Evolutionary conservation across 2,797 vertebrate genomes (phyloP), one percentile per base, ranked within the genome.

Genomic region (Moxostoma hubbsi): DNA sequence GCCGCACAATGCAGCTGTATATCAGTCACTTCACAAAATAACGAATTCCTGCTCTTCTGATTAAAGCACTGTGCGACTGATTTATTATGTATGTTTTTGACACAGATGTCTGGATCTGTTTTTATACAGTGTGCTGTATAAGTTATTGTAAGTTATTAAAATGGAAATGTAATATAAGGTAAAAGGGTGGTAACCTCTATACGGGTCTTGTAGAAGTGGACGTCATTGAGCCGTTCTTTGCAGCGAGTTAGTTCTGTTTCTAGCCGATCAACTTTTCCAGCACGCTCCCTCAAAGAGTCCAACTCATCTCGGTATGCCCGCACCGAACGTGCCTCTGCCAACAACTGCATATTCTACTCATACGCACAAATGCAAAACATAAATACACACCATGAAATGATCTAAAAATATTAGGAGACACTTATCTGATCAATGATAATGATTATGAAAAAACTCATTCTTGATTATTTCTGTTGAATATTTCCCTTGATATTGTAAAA

Each of bases 121-220:
- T 53, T 57, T 49, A 24, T 3, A 51, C n/a, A 43, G 10, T 63
- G 50, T 18, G 15, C 51, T 74, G 2, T 8, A 13, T 43, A n/a
- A n/a, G n/a, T n/a, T n/a, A n/a, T n/a, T n/a, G 8, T 13, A 73
- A 47, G 10, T 18, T 46, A 57, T 64, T 53, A 10, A 46, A 69
- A 61, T 59, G 13, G 2, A 61, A 55, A 62, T n/a, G 10, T 24
- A 55, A 49, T 49, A 50, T 36, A 36, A 62, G 15, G 49, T 63
- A n/a, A 36, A 36, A 57, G 24, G 46, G 10, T 2, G 13, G 45
- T 87, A 92, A 96, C 98, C 95, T 99, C 97, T 90, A 98, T 94
- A 55, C 98, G 95, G 64, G 94, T 95, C 89, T 96, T 98, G 91
- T 98, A 99, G 89, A 99, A 99, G 85, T 99, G 97, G 61, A 98